Evolutionary conservation across 2,888 invertebrate genomes (phyloP).

Genomic region (Brachyptera risi): DNA sequence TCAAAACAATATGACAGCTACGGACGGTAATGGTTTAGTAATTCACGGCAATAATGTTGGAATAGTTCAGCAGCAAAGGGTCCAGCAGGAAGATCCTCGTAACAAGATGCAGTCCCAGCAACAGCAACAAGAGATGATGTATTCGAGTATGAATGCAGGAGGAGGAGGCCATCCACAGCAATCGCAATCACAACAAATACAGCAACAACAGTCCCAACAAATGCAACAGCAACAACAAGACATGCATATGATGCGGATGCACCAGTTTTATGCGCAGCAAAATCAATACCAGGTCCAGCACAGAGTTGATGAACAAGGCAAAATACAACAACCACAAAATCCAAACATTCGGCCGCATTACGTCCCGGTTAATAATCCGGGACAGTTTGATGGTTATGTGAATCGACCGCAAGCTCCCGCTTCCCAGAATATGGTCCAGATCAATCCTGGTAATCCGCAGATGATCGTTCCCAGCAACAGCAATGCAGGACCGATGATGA

Average conservation of each 20-base stretch:
- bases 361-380: neutral
- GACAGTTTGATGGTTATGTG: neutral
- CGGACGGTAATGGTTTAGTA: neutral
- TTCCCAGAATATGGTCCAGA: neutral
- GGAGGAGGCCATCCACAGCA: slow-evolving; percentile 36
- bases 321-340: slow-evolving; percentile 38
- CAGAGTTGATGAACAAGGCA: slow-evolving; percentile 23
- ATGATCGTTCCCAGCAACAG: slow-evolving; percentile 30
- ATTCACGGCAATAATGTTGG: neutral
- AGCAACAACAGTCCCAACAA: slow-evolving; percentile 54
- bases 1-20: neutral
- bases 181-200: slow-evolving; percentile 28
- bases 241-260: slow-evolving; percentile 12
- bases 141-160: slow-evolving; percentile 37
- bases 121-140: slow-evolving; percentile 36
- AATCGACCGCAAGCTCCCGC: neutral
- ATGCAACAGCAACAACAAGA: slow-evolving; percentile 46
- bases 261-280: slow-evolving; percentile 25
- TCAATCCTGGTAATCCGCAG: neutral
- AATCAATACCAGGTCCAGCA: slow-evolving; percentile 27
- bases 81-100: neutral
- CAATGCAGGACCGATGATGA: slow-evolving; percentile 14
- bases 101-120: slow-evolving; percentile 31
- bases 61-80: neutral
- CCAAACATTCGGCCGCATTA: slow-evolving; percentile 37